Conservation (phyloP, 2,888 invertebrate genomes). For the Cheilosia vulpina region DNA sequence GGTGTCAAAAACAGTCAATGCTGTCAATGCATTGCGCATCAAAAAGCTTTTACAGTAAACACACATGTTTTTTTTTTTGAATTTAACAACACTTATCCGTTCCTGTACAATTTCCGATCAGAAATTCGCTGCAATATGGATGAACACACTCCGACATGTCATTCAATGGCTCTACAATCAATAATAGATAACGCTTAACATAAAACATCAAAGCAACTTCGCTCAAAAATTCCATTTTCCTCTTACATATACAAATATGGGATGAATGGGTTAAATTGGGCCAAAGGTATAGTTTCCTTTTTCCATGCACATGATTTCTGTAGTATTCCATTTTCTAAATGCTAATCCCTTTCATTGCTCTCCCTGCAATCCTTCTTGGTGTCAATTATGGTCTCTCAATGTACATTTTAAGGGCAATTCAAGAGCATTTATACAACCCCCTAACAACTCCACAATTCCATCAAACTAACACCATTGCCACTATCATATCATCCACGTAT, state of each 20-base stretch:
- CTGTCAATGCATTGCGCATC: no score
- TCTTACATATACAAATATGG: background rate
- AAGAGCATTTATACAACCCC: slow-evolving; percentile 36
- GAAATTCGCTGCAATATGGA: no score
- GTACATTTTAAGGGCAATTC: slow-evolving; percentile 51
- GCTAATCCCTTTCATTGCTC: slow-evolving; percentile 35
- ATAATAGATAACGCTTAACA: no score
- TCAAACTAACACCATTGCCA: slow-evolving; percentile 9
- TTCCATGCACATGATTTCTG: background rate
- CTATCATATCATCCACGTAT: slow-evolving; percentile 9
- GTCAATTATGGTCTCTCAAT: slow-evolving; percentile 51
- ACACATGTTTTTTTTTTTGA: no score
- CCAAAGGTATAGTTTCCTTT: background rate
- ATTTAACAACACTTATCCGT: no score
- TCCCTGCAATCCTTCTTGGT: slow-evolving; percentile 41
- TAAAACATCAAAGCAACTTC: background rate
- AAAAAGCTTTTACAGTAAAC: no score
- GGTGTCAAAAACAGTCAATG: no score
- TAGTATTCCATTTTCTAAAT: slow-evolving; percentile 27
- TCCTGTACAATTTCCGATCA: no score
- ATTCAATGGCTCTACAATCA: no score
- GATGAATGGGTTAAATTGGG: background rate
- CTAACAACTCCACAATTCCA: slow-evolving; percentile 17
- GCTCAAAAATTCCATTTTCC: background rate
- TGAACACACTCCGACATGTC: no score